Conservation (phyloP, 2,797 vertebrate genomes). For the Erethizon dorsatum region DNA sequence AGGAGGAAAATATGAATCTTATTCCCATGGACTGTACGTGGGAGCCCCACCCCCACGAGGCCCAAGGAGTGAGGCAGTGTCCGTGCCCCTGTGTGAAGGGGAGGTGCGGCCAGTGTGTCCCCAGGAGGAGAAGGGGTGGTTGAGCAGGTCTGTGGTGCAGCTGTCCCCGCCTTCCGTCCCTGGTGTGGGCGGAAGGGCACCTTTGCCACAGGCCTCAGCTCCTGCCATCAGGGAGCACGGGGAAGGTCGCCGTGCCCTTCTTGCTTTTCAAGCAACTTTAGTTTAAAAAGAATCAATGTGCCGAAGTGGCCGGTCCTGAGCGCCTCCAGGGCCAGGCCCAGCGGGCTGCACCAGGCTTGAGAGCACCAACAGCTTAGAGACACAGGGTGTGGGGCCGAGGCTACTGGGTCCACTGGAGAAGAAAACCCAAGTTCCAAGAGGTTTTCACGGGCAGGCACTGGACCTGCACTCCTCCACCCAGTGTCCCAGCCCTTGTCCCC, state of each 20-base stretch:
- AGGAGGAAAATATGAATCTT: neutral
- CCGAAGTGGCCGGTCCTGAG: neutral
- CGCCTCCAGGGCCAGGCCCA: neutral
- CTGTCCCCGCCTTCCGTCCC: neutral
- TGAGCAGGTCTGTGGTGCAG: neutral
- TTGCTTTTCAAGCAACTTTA: slow-evolving; percentile 12
- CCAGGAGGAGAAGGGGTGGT: neutral
- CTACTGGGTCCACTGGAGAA: neutral
- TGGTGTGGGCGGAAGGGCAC: neutral
- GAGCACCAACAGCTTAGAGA: neutral
- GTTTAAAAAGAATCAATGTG: neutral
- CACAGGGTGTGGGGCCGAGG: fast-evolving
- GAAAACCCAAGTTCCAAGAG: neutral
- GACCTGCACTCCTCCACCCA: neutral
- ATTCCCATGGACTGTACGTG: fast-evolving
- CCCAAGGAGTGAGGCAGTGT: neutral
- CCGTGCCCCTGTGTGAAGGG: neutral
- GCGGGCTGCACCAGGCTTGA: neutral
- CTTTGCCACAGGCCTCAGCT: neutral
- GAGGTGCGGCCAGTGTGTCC: neutral
- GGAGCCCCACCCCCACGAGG: neutral
- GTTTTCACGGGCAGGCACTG: neutral
- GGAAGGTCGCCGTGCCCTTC: neutral
- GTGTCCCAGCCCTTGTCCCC: neutral
- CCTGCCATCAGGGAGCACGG: neutral